phyloP scores from a whole-genome alignment of 2,888 invertebrate genomes.

The Allophyes oxyacanthae region DNA sequence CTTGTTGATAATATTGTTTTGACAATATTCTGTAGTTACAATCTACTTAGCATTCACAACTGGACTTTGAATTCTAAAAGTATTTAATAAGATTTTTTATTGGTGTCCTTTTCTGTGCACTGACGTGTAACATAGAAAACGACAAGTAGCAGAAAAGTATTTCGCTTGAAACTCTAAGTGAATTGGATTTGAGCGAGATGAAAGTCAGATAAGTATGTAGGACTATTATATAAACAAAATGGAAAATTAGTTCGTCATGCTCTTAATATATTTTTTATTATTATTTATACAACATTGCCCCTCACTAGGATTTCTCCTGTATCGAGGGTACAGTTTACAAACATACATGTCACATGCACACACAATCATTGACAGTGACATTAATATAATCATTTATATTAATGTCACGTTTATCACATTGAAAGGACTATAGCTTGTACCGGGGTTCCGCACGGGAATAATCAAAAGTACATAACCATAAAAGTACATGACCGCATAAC shows the following conservation, averaged over 20 bases:
- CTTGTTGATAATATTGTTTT: slow-evolving; percentile 6
- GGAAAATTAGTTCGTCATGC: not conserved
- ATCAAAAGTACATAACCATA: too few relatives aligned
- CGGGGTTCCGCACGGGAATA: too few relatives aligned
- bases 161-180: slow-evolving; percentile 47
- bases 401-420: too few relatives aligned
- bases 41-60: not conserved
- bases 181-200: slow-evolving; percentile 41
- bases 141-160: slow-evolving; percentile 44
- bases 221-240: slow-evolving; percentile 20
- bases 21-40: not conserved
- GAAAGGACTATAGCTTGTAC: too few relatives aligned
- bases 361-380: too few relatives aligned
- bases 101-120: slow-evolving; percentile 27
- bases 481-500: too few relatives aligned
- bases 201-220: slow-evolving; percentile 27
- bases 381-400: too few relatives aligned
- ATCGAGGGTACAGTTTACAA: too few relatives aligned
- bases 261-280: too few relatives aligned
- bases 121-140: slow-evolving; percentile 40
- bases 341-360: too few relatives aligned
- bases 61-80: not conserved
- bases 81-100: slow-evolving; percentile 1
- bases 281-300: too few relatives aligned
- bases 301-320: too few relatives aligned